Conservation (phyloP, 2,888 invertebrate species). For the Notodonta ziczac region DNA sequence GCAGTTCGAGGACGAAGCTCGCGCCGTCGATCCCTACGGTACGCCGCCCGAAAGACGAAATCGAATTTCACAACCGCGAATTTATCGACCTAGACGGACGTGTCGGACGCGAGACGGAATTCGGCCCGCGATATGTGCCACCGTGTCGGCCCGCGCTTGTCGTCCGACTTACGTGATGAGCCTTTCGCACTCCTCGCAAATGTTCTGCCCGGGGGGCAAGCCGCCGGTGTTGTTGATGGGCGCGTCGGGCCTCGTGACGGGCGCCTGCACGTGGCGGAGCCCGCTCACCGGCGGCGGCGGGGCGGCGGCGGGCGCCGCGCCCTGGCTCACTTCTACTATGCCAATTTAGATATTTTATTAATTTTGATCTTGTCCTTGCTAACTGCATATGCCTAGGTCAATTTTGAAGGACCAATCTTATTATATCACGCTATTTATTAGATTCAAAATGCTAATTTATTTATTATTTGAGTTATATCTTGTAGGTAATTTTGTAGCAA, state of each 20-base stretch:
- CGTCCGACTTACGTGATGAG: slow-evolving; percentile 97
- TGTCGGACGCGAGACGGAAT: slow-evolving; percentile 30
- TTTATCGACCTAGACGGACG: slow-evolving; percentile 13
- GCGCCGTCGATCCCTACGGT: slow-evolving; percentile 19
- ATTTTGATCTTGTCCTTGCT: slow-evolving; percentile 26
- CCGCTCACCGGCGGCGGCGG: slow-evolving; percentile 78
- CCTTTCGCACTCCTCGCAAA: slow-evolving; percentile 98
- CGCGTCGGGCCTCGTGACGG: slow-evolving; percentile 86
- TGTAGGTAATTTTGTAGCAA: no score
- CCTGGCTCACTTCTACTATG: slow-evolving; percentile 61
- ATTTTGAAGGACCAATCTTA: neutral
- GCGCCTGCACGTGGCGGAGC: slow-evolving; percentile 90
- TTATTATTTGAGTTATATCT: no score
- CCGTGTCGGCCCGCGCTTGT: slow-evolving; percentile 87
- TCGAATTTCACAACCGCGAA: slow-evolving; percentile 16
- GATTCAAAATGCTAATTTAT: no score
- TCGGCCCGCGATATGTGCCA: slow-evolving; percentile 78
- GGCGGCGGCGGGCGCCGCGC: slow-evolving; percentile 32
- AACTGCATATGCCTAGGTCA: neutral
- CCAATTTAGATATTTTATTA: slow-evolving; percentile 53
- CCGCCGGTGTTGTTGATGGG: slow-evolving; percentile 88
- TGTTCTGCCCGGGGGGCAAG: slow-evolving; percentile 94
- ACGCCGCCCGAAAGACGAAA: neutral
- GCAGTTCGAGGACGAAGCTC: slow-evolving; percentile 51
- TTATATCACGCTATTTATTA: no score